Evolutionary conservation across 2,113 vertebrate genomes (phyloP).

Genomic region (Pristiophorus japonicus): DNA sequence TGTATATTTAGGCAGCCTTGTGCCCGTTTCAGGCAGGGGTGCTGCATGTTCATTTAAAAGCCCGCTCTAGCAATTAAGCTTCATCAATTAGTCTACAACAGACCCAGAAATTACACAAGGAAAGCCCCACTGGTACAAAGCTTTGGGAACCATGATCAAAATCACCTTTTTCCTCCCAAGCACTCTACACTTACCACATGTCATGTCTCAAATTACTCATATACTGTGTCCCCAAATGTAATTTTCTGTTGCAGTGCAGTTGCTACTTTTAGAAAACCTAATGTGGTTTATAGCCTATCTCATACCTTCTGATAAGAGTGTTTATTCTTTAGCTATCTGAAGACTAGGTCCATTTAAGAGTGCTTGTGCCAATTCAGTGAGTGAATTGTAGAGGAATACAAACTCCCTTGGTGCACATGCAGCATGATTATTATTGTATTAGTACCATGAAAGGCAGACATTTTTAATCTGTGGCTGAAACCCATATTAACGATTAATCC

Average conservation of each 20-base stretch:
- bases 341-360: background rate
- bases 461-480: background rate
- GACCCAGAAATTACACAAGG: background rate
- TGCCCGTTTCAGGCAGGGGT: too few relatives aligned
- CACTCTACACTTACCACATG: background rate
- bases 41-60: too few relatives aligned
- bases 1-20: too few relatives aligned
- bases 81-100: background rate
- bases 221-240: background rate
- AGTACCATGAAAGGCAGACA: background rate
- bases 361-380: background rate
- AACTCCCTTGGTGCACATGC: background rate
- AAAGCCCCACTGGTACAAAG: background rate
- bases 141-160: background rate
- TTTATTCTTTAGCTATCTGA: background rate
- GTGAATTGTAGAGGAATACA: background rate
- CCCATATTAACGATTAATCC: background rate
- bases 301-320: background rate
- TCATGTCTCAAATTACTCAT: background rate
- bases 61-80: too few relatives aligned
- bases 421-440: background rate
- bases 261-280: background rate
- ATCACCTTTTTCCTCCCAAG: background rate
- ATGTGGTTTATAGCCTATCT: background rate
- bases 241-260: background rate